A percentile compares a stretch with the other conserved stretches of the same genome.
phyloP scores from a whole-genome alignment of 2,797 vertebrate genomes.

The Melopsittacus undulatus region DNA sequence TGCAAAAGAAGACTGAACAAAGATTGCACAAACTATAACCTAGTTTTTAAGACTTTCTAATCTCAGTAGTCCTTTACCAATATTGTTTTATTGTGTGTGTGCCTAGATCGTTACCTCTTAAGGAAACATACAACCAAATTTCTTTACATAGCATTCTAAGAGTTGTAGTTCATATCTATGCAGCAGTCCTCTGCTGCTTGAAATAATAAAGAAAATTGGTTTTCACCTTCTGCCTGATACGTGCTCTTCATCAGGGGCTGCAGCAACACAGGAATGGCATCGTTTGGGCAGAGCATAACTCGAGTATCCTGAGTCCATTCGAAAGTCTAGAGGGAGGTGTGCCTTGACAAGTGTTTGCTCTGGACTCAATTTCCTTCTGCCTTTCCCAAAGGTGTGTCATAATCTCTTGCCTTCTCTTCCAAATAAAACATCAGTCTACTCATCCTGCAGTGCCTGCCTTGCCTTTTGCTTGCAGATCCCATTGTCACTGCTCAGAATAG shows the following conservation, averaged over 20 bases:
- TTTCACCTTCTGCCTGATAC: background rate
- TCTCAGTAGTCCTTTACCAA: background rate
- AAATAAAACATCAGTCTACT: background rate
- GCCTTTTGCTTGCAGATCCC: background rate
- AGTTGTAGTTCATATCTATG: background rate
- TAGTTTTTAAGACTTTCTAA: background rate
- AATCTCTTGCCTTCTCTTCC: background rate
- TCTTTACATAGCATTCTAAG: background rate
- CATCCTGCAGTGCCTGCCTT: no score
- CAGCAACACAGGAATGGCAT: background rate
- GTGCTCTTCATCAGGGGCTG: background rate
- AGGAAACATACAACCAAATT: background rate
- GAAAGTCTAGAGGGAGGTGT: background rate
- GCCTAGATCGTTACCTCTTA: background rate
- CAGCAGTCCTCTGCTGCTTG: background rate
- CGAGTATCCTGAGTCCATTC: background rate
- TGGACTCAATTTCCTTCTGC: background rate
- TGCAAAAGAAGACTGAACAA: background rate
- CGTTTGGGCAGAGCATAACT: rapidly evolving
- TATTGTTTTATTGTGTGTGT: background rate
- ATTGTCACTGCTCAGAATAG: background rate
- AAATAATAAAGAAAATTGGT: background rate
- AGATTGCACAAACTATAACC: background rate
- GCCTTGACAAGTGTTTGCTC: background rate
- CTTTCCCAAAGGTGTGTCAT: background rate